Percentiles rank a stretch among this genome's conserved stretches.
These are phyloP conservation scores for Anguilla marmorata DNA, from an alignment of 2,797 vertebrate genomes.

Conservation along the genomic window DNA sequence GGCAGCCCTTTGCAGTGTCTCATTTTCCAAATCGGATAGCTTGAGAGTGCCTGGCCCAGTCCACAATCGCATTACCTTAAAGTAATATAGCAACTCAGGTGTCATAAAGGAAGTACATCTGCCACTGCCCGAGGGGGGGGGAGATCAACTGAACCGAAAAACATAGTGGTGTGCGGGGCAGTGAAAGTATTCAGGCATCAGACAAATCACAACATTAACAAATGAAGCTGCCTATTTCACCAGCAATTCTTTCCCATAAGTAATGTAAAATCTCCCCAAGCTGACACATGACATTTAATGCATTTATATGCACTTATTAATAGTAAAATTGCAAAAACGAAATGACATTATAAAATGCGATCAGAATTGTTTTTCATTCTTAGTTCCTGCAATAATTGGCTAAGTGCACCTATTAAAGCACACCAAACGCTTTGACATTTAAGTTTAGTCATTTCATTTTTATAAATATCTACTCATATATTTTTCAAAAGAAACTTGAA, in stretches of 20 bases:
- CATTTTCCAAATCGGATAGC: background rate
- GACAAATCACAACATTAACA: background rate
- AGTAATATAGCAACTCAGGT: background rate
- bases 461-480: background rate
- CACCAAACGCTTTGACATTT: no score
- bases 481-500: background rate
- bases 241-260: background rate
- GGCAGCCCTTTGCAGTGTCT: background rate
- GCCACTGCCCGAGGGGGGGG: background rate
- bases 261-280: background rate
- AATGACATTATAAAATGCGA: background rate
- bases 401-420: background rate
- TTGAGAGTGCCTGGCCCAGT: background rate
- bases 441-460: constrained; percentile 5
- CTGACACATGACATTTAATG: background rate
- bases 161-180: background rate
- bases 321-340: background rate
- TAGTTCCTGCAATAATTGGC: background rate
- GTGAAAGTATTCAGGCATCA: background rate
- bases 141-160: background rate
- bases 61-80: constrained; percentile 3
- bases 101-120: background rate
- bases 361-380: background rate
- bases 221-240: background rate
- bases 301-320: background rate